Evolutionary conservation across 2,113 vertebrate species (phyloP), one percentile per base, ranked within the genome.

Genomic region (Lampris megalopsis): DNA sequence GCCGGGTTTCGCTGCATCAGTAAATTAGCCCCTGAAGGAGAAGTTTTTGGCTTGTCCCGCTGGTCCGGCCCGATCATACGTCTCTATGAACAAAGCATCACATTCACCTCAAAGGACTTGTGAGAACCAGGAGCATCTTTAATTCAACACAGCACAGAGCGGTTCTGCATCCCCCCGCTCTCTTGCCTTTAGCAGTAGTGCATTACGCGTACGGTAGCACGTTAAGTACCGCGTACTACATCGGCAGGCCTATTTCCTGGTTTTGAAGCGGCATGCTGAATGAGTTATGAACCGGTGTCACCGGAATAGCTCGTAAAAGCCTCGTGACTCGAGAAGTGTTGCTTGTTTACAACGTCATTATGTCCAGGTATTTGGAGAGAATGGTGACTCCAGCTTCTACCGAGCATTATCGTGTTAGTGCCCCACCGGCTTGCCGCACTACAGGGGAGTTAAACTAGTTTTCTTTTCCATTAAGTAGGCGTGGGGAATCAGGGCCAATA

Each of bases 21-120:
- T 92, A 93, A 88, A 93, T 92, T 85, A 89, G 82, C 80, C 83
- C 84, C 89, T 24, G 60, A 63, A 85, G 77, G 86, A 89, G 80
- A 79, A 64, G 84, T 88, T 71, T 75, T 79, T 73, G 76, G 80
- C 84, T 74, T 42, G 48, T 89, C 68, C 59, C 78, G 85, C 88
- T 89, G 87, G 84, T 81, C 68, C 45, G 67, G 53, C 64, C 64
- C 69, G 85, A 87, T 89, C 84, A 73, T 87, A 89, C 57, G 67
- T 80, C 86, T 75, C 85, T 68, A 92, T 92, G 88, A 87, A 79
- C 69, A 13, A 60, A 82, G 85, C 84, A 42, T 88, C 81, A 90
- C 86, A 91, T 81, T 83, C 85, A 24, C 24, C 88, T 89, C 82
- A 84, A 88, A 88, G 85, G 70, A 78, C 71, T 81, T 85, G 81